Evolutionary conservation across 2,888 invertebrate species (phyloP).

Genomic region (Nomada flava): DNA sequence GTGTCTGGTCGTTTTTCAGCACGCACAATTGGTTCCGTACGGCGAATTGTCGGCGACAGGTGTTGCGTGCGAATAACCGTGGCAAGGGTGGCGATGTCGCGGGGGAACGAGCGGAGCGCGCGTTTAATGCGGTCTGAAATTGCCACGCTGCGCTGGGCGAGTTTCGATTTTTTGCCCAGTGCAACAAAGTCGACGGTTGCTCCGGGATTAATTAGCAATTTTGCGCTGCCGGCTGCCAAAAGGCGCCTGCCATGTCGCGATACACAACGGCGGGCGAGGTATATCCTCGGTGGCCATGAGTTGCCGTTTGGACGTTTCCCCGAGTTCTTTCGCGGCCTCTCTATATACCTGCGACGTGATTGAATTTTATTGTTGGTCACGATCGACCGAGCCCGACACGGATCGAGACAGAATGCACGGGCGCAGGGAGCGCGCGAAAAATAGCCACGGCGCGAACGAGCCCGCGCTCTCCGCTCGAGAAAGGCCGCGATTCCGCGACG

Average conservation of each 20-base stretch:
- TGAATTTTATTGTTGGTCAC: not conserved
- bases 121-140: conserved; percentile 46
- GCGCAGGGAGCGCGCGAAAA: conserved; percentile 11
- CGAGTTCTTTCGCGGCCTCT: too few relatives aligned
- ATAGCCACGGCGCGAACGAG: conserved; percentile 7
- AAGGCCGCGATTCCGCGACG: conserved; percentile 23
- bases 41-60: not conserved
- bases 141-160: conserved; percentile 42
- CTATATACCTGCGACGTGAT: too few relatives aligned
- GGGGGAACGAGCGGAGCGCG: not conserved
- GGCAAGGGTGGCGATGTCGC: not conserved
- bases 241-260: not conserved
- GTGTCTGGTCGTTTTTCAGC: not conserved
- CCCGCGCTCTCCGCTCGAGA: conserved; percentile 15
- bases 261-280: not conserved
- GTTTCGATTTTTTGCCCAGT: conserved; percentile 36
- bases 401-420: not conserved
- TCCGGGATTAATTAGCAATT: conserved; percentile 54
- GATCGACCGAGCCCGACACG: not conserved
- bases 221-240: conserved; percentile 12
- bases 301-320: not conserved
- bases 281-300: not conserved
- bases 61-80: not conserved
- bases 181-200: conserved; percentile 25
- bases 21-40: not conserved